Percentiles rank a stretch among this genome's conserved stretches.
Conservation (phyloP, 2,888 invertebrate genomes). For the Diachrysia chrysitis region DNA sequence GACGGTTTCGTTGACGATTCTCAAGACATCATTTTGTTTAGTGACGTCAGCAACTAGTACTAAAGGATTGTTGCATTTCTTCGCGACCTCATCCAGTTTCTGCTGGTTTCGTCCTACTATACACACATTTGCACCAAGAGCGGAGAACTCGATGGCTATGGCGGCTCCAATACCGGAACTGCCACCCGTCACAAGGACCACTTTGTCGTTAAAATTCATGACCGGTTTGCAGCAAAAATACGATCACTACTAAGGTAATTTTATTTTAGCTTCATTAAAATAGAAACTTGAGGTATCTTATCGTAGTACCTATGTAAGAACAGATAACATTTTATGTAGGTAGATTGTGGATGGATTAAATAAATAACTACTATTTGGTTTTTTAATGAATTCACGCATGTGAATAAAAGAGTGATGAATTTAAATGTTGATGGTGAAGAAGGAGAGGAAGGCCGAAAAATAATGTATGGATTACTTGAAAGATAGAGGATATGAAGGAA, state of each 20-base stretch:
- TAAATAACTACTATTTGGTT: not conserved
- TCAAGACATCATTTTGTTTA: constrained; percentile 34
- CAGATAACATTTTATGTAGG: no score
- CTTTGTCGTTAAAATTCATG: constrained; percentile 62
- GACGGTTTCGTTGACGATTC: constrained; percentile 32
- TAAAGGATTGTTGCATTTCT: constrained; percentile 27
- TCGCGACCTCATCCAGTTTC: constrained; percentile 46
- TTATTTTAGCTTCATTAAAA: not conserved
- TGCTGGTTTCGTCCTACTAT: constrained; percentile 56
- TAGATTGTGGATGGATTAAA: no score
- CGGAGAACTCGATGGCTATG: constrained; percentile 40
- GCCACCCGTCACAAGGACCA: constrained; percentile 61
- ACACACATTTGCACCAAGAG: constrained; percentile 55
- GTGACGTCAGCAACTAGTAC: constrained; percentile 35
- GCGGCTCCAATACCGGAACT: constrained; percentile 64
- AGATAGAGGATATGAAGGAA: no score
- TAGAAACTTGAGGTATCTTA: constrained; percentile 3
- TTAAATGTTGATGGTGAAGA: no score
- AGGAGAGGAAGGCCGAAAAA: no score
- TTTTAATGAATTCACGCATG: no score
- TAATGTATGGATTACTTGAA: no score
- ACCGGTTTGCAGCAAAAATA: no score
- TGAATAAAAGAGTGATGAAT: no score
- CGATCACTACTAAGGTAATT: not conserved
- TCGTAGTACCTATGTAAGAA: not conserved